These are phyloP conservation scores for Andinoacara biseriatus DNA, from an alignment of 2,113 vertebrate genomes.

Conservation along the genomic window DNA sequence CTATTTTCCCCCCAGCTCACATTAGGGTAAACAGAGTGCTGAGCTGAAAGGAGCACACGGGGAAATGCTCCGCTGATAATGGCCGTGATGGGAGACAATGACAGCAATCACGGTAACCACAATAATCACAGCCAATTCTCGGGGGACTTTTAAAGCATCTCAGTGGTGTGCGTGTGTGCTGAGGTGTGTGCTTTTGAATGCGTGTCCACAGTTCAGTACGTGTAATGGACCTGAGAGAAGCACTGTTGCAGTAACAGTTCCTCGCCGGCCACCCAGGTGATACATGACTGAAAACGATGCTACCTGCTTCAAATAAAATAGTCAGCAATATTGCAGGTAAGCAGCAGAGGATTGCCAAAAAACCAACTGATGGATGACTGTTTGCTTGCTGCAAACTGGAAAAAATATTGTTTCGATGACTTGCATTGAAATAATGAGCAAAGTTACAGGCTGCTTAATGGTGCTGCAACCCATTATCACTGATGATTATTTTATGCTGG, in stretches of 20 bases:
- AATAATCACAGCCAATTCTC: conserved; percentile 72
- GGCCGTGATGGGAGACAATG: conserved; percentile 74
- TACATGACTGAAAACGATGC: conserved; percentile 6
- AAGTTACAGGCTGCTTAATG: background rate
- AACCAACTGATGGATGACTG: background rate
- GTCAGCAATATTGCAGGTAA: background rate
- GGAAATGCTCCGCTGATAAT: conserved; percentile 70
- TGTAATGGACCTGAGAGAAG: conserved; percentile 24
- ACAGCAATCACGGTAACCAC: conserved; percentile 77
- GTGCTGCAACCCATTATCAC: background rate
- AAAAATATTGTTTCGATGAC: background rate
- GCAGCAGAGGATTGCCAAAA: background rate
- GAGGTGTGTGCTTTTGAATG: conserved; percentile 13
- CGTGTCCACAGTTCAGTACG: background rate
- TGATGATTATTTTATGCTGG: background rate
- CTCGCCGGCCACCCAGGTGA: background rate
- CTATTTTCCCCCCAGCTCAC: conserved; percentile 64
- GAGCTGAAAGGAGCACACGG: conserved; percentile 60
- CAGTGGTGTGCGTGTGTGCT: background rate
- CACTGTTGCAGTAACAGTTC: conserved; percentile 20
- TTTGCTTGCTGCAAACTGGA: background rate
- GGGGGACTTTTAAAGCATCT: conserved; percentile 58
- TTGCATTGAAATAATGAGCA: background rate
- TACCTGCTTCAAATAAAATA: background rate
- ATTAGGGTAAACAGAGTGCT: conserved; percentile 75